Percentiles rank a stretch among this genome's conserved stretches.
phyloP scores from a whole-genome alignment of 2,888 invertebrate species.

The Pseudolycoriella hygida region DNA sequence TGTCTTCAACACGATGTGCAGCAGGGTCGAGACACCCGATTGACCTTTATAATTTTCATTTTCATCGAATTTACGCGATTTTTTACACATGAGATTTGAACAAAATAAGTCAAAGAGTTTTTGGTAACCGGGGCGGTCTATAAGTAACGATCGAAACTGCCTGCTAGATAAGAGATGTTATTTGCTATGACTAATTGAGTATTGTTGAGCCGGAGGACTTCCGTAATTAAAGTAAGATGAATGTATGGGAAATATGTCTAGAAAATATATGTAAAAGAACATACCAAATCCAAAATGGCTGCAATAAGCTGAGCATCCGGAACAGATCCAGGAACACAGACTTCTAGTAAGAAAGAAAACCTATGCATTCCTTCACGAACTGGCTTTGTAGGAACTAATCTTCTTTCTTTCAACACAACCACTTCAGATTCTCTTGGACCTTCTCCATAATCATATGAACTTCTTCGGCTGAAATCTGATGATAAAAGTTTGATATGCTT shows the following conservation, averaged over 20 bases:
- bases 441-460: constrained; percentile 65
- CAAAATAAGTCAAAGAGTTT: no score
- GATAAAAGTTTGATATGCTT: constrained; percentile 10
- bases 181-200: no score
- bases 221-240: no score
- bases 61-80: no score
- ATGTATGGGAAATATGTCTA: background rate
- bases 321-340: constrained; percentile 87
- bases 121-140: no score
- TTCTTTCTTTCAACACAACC: constrained; percentile 71
- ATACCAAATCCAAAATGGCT: constrained; percentile 82
- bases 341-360: constrained; percentile 84
- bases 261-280: constrained; percentile 10
- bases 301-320: constrained; percentile 94
- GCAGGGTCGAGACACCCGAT: no score
- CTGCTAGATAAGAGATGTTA: no score
- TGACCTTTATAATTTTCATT: no score
- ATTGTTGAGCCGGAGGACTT: no score
- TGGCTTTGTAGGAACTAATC: constrained; percentile 58
- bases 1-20: no score
- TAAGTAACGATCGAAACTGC: no score
- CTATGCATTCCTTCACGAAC: constrained; percentile 79
- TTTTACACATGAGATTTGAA: no score
- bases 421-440: constrained; percentile 73
- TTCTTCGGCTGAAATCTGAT: constrained; percentile 55